Percentiles rank a stretch among this genome's conserved stretches.
These are phyloP conservation scores for Callosobruchus maculatus DNA, from an alignment of 2,888 invertebrate species.

Conservation along the genomic window DNA sequence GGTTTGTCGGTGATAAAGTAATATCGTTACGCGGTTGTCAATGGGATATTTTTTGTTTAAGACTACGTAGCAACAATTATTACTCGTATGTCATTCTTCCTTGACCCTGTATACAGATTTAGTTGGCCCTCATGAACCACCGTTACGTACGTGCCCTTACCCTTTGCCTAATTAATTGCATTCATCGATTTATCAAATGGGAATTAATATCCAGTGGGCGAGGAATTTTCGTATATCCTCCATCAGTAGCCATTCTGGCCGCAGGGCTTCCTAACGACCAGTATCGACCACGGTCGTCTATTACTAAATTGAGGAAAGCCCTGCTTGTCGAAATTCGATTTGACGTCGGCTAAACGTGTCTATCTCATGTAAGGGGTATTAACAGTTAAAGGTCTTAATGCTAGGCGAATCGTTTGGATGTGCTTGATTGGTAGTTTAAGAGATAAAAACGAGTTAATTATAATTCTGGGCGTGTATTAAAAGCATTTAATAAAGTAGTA, in stretches of 20 bases:
- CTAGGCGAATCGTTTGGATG: neutral
- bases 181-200: constrained; percentile 10
- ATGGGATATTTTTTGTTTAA: no score
- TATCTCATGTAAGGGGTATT: neutral
- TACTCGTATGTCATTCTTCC: neutral
- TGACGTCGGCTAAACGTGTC: neutral
- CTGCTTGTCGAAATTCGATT: neutral
- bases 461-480: no score
- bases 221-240: neutral
- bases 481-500: no score
- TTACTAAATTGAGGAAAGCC: neutral
- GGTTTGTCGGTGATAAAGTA: no score
- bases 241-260: neutral
- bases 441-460: no score
- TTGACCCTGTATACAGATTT: neutral
- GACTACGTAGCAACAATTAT: no score
- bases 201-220: constrained; percentile 7
- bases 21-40: no score
- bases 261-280: neutral
- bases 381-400: neutral
- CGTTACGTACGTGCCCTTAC: neutral
- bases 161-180: constrained; percentile 12
- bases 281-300: neutral
- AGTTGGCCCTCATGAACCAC: neutral
- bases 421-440: no score